Evolutionary conservation across 2,113 vertebrate species (phyloP), one percentile per base, ranked within the genome.

Genomic region (Hemicordylus capensis): DNA sequence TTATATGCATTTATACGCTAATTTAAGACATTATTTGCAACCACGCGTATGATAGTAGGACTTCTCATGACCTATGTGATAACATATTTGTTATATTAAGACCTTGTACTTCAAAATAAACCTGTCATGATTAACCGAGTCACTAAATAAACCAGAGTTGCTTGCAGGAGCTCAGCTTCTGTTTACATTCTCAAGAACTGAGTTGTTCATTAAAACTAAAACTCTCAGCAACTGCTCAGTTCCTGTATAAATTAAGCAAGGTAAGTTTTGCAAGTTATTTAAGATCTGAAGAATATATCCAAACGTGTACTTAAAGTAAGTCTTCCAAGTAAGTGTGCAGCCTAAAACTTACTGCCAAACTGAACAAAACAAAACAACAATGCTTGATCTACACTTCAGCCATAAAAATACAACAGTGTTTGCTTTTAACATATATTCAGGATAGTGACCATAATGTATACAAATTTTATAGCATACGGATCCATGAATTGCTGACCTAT

Each of bases 61-160:
- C n/a, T n/a, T n/a, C n/a, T n/a, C n/a, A n/a, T n/a, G n/a, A n/a
- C n/a, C n/a, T n/a, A n/a, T n/a, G n/a, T n/a, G n/a, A n/a, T n/a
- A n/a, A n/a, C n/a, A n/a, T n/a, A n/a, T n/a, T n/a, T n/a, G n/a
- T 22, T n/a, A 56, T 51, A 12, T 56, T 56, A 56, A 56, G 48
- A 8, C 9, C 31, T 76, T 56, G 17, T 24, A 8, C 31, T 54
- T 34, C 31, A 34, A 56, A 54, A 66, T n/a, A 70, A 84, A 73
- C 8, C 82, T n/a, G n/a, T n/a, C 6, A 12, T 51, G 12, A 51
- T 51, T 6, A 61, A 28, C 59, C 26, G 22, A 61, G 15, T 51
- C 82, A 81, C 84, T 11, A 66, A 75, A 79, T 59, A 78, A 86
- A 79, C 48, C 74, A 78, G 8, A 15, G 73, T 15, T 84, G 15